Evolutionary conservation across 2,797 vertebrate genomes (phyloP), one percentile per base, ranked within the genome.

Genomic region (Apogon talboti): DNA sequence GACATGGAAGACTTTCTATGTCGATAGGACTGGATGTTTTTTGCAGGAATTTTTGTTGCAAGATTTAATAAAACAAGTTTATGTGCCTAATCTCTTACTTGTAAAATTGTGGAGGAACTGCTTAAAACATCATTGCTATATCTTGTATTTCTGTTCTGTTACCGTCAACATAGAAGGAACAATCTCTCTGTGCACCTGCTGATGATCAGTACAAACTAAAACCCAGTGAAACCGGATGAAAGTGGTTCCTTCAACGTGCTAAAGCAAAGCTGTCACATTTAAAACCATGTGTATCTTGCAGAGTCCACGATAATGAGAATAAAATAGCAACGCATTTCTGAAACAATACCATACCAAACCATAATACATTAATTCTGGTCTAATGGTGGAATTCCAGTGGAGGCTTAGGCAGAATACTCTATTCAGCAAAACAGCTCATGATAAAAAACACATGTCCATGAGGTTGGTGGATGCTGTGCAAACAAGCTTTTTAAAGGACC

Each of bases 371-470:
- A 78, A 66, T 51, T 35, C 46, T 65, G 59, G 45, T 73, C 66
- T 40, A 52, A 46, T 59, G 14, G 44, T 64, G 24, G 53, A 79
- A 75, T 62, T 73, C 56, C 71, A 18, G 1, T 48, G 44, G 14
- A 72, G 61, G 60, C 62, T 74, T 16, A 19, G 35, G 63, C 56
- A 33, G 28, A 42, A 40, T 35, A 30, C 15, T 24, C 2, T 41
- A 65, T 24, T 51, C 19, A 19, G 15, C 6, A 24, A 37, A 41
- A 14, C 49, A 48, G 28, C 33, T 47, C 11, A 52, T 51, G 57
- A 78, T 80, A 57, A 54, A 68, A 79, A 80, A 67, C 82, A 86
- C 51, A 73, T 84, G 78, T 70, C n/a, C 35, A 38, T 37, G 66
- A 41, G 12, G 45, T 30, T 47, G 52, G 51, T 33, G 50, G 59